phyloP scores from a whole-genome alignment of 1,140 invertebrate genomes.

The Thalassaphorura encarpata region DNA sequence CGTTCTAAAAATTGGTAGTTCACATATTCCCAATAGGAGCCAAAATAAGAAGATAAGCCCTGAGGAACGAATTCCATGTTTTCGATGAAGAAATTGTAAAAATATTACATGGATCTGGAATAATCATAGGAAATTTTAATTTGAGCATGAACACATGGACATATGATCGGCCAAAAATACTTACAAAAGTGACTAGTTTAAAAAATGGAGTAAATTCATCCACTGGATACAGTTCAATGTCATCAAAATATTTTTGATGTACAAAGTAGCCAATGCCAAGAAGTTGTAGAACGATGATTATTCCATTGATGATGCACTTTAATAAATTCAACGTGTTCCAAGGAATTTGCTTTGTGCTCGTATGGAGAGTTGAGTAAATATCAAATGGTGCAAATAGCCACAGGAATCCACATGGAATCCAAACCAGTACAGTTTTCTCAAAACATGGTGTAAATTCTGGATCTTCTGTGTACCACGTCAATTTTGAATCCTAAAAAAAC shows the following conservation, averaged over 20 bases:
- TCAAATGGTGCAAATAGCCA: conserved; percentile 67
- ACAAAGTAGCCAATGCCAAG: not conserved
- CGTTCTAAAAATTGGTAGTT: not conserved
- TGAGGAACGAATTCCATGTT: not conserved
- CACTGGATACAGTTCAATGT: not conserved
- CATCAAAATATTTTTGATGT: not conserved
- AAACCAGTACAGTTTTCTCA: conserved; percentile 50
- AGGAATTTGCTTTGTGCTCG: conserved; percentile 64
- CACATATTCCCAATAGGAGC: not conserved
- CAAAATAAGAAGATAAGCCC: not conserved
- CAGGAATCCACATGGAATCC: conserved; percentile 74
- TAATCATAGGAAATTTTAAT: not conserved
- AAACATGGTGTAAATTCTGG: conserved; percentile 43
- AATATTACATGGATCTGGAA: not conserved
- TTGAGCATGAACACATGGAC: not conserved
- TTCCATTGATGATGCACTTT: conserved; percentile 50
- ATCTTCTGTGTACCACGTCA: conserved; percentile 37
- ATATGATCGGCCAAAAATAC: not conserved
- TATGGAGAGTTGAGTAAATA: conserved; percentile 58
- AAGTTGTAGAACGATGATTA: not conserved
- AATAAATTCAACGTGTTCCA: conserved; percentile 65
- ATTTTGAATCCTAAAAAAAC: conserved; percentile 34
- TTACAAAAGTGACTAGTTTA: not conserved
- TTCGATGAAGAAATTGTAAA: not conserved
- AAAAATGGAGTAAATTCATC: not conserved